Percentiles rank a stretch among this genome's conserved stretches.
Evolutionary conservation across 2,113 vertebrate genomes (phyloP).

Genomic region (cat (Felis catus)): DNA sequence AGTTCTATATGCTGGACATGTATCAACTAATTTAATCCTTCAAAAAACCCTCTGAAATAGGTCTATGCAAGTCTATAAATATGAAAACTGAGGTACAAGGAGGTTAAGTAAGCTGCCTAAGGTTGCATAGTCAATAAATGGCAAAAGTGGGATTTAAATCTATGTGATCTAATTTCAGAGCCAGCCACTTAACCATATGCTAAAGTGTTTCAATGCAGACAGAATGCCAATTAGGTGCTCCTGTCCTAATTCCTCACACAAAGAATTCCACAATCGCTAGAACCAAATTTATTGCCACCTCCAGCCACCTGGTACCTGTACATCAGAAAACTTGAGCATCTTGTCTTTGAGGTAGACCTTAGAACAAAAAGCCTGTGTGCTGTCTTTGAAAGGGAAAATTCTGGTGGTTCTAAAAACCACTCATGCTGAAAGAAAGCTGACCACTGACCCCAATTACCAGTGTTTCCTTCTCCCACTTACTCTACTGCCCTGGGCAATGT

Average conservation of each 20-base stretch:
- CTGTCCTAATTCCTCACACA: neutral
- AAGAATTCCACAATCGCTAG: neutral
- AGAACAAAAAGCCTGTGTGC: neutral
- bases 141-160: neutral
- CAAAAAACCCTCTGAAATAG: neutral
- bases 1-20: neutral
- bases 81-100: neutral
- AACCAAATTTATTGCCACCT: neutral
- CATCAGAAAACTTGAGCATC: neutral
- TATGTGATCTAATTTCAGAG: conserved; percentile 29
- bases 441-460: conserved; percentile 66
- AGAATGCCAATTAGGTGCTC: neutral
- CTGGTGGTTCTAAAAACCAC: conserved; percentile 50
- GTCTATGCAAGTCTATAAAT: neutral
- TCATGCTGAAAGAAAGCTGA: conserved; percentile 54
- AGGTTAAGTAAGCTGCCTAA: neutral
- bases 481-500: conserved; percentile 73
- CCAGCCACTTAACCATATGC: neutral
- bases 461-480: conserved; percentile 77
- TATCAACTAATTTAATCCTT: neutral
- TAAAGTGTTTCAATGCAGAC: neutral
- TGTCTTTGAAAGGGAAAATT: conserved; percentile 45
- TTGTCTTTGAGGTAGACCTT: neutral
- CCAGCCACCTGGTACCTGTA: neutral
- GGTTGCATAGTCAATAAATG: neutral